phyloP scores from a whole-genome alignment of 2,888 invertebrate species.

The Pollenia labialis region DNA sequence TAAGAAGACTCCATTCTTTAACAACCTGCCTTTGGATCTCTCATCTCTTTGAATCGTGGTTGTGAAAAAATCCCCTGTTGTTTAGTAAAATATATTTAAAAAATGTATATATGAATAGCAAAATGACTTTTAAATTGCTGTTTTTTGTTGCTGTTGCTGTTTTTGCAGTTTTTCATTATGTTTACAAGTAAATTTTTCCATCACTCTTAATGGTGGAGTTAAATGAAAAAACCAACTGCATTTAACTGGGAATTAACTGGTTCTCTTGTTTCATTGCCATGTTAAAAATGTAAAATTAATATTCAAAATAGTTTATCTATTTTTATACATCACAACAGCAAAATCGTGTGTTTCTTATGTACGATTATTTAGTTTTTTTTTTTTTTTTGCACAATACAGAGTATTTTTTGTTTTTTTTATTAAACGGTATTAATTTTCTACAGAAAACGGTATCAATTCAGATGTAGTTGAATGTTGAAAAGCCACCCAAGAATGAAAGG shows the following conservation, averaged over 20 bases:
- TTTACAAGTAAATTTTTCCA: not conserved
- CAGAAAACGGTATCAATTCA: constrained; percentile 20
- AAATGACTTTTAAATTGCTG: constrained; percentile 60
- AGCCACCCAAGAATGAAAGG: constrained; percentile 65
- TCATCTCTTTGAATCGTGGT: constrained; percentile 11
- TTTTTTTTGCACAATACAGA: not conserved
- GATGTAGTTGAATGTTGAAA: constrained; percentile 10
- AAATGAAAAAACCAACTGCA: constrained; percentile 21
- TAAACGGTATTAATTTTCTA: constrained; percentile 3
- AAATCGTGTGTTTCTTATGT: constrained; percentile 49
- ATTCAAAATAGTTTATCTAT: constrained; percentile 67
- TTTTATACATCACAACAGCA: constrained; percentile 57
- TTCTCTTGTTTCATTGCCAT: constrained; percentile 63
- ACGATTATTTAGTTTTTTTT: not conserved
- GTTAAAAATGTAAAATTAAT: constrained; percentile 69
- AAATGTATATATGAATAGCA: not conserved
- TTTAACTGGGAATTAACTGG: constrained; percentile 60
- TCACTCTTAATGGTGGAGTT: constrained; percentile 24
- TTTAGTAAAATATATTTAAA: constrained; percentile 17
- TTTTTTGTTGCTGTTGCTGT: not conserved
- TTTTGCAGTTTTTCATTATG: not conserved
- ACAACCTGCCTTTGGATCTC: not conserved
- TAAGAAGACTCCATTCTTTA: constrained; percentile 2
- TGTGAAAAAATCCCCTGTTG: constrained; percentile 44
- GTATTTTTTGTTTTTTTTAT: constrained; percentile 6